Percentiles rank a stretch among this genome's conserved stretches.
Evolutionary conservation across 2,113 vertebrate species (phyloP).

Genomic region (Vanacampus margaritifer): DNA sequence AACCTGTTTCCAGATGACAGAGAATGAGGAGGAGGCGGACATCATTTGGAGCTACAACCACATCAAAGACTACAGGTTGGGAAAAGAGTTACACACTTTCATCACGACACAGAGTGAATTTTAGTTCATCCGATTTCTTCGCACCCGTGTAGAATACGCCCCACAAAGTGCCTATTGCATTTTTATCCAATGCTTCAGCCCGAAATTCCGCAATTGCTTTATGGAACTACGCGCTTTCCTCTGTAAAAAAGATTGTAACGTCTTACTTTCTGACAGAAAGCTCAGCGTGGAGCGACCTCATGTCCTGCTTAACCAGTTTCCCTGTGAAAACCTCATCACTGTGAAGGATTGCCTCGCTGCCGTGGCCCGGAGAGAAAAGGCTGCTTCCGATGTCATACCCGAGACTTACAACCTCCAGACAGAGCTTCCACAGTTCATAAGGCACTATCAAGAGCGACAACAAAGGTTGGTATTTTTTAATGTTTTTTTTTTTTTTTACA

Average conservation of each 20-base stretch:
- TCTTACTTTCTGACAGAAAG: conserved; percentile 66
- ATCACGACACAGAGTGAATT: too few species aligned
- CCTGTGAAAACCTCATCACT: conserved; percentile 86
- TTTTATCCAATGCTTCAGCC: too few species aligned
- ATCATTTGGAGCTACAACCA: conserved; percentile 84
- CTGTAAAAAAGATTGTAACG: too few species aligned
- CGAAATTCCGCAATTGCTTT: too few species aligned
- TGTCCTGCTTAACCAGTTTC: conserved; percentile 91
- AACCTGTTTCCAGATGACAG: conserved; percentile 79
- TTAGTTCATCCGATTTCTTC: neutral
- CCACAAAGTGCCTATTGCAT: too few species aligned
- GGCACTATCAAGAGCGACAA: conserved; percentile 79
- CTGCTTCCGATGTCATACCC: conserved; percentile 80
- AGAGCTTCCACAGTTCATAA: conserved; percentile 89
- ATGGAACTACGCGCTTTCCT: too few species aligned
- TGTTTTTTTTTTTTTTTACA: neutral
- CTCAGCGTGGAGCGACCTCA: conserved; percentile 82
- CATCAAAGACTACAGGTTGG: conserved; percentile 88
- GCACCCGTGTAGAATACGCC: too few species aligned
- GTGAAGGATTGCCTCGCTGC: conserved; percentile 92
- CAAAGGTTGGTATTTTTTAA: conserved; percentile 66
- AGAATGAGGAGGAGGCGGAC: conserved; percentile 79
- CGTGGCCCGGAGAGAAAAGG: conserved; percentile 73
- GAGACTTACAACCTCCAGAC: conserved; percentile 90
- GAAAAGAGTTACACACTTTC: neutral